A percentile compares a stretch with the other conserved stretches of the same genome.
Evolutionary conservation across 2,797 vertebrate genomes (phyloP).

Genomic region (Macropodus opercularis): DNA sequence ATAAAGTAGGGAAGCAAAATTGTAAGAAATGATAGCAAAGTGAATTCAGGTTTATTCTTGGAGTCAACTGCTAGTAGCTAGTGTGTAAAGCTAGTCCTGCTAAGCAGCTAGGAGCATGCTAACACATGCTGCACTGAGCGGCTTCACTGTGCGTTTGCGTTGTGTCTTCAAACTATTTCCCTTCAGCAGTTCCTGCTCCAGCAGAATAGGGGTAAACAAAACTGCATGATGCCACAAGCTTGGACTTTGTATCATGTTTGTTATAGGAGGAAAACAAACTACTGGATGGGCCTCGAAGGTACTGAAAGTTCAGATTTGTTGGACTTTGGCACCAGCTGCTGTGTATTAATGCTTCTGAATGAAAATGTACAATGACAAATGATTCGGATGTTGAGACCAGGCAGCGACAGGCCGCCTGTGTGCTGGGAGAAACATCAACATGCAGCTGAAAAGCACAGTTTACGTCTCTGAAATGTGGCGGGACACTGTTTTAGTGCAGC

Average conservation of each 20-base stretch:
- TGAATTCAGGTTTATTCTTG: not conserved
- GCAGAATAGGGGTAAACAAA: too few species aligned
- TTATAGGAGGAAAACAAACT: too few species aligned
- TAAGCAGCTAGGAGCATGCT: not conserved
- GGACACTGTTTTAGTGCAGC: not conserved
- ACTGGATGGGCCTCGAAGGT: too few species aligned
- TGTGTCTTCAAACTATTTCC: too few species aligned
- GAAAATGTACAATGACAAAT: not conserved
- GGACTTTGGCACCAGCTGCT: not conserved
- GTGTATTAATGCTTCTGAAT: not conserved
- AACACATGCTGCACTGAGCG: not conserved
- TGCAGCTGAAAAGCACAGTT: not conserved
- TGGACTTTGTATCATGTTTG: too few species aligned
- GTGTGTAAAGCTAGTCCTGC: conserved; percentile 4
- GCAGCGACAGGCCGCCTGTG: not conserved
- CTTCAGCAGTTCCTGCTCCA: too few species aligned
- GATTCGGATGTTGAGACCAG: not conserved
- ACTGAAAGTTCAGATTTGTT: not conserved
- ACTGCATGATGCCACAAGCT: too few species aligned
- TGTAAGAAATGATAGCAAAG: too few species aligned
- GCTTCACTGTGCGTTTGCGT: not conserved
- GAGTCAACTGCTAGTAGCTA: not conserved
- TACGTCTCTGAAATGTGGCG: not conserved
- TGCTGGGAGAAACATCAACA: too few species aligned
- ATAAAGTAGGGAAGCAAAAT: not conserved